Conservation (phyloP, 2,797 vertebrate genomes). For the Bradypus variegatus region DNA sequence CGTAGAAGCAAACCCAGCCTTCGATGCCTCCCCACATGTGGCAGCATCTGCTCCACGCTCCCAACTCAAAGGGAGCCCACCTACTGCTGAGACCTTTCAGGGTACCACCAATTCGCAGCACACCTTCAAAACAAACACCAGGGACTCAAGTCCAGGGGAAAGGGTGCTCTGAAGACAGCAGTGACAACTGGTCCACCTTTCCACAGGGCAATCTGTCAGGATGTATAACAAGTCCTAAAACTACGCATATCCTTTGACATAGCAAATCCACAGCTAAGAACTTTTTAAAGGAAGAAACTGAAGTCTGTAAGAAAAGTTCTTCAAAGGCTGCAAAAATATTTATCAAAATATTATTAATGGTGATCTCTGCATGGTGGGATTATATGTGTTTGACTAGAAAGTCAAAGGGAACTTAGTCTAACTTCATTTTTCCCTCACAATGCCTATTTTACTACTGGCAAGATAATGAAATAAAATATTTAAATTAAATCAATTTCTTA, state of each 20-base stretch:
- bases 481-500: conserved; percentile 4
- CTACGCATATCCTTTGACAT: neutral
- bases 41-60: neutral
- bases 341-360: neutral
- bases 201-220: neutral
- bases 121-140: neutral
- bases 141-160: neutral
- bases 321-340: neutral
- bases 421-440: neutral
- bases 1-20: neutral
- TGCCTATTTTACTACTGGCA: neutral
- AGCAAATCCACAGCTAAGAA: conserved; percentile 13
- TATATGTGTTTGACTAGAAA: conserved; percentile 7
- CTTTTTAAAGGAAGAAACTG: neutral
- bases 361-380: neutral
- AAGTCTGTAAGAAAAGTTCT: conserved; percentile 17
- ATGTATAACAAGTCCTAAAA: conserved; percentile 14
- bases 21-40: neutral
- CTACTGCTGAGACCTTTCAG: neutral
- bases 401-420: neutral
- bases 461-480: neutral
- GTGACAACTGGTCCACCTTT: neutral
- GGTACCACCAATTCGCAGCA: neutral
- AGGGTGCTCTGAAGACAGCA: neutral
- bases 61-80: neutral